These are phyloP conservation scores for Basileuterus tristriatus DNA, from an alignment of 2,797 vertebrate genomes.

Conservation along the genomic window DNA sequence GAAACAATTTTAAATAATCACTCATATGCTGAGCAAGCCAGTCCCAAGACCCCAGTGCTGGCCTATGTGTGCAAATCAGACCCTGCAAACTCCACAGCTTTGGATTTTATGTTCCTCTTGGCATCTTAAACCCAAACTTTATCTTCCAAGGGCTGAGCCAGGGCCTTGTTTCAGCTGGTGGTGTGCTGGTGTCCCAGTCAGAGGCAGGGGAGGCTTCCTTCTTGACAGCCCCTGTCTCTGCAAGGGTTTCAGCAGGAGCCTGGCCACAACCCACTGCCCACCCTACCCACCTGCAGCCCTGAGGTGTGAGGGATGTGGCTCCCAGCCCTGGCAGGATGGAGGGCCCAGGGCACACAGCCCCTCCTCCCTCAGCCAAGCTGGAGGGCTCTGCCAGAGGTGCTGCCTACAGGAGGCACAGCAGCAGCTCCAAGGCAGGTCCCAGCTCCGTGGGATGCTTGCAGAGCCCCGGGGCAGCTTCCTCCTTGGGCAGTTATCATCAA, in stretches of 20 bases:
- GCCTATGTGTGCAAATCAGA: neutral
- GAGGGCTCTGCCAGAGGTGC: neutral
- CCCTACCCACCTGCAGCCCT: neutral
- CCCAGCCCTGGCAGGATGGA: neutral
- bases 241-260: neutral
- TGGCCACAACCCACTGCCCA: neutral
- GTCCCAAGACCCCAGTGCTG: accelerated
- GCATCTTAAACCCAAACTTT: neutral
- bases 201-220: neutral
- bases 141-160: neutral
- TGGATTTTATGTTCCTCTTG: neutral
- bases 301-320: accelerated
- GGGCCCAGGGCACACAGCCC: neutral
- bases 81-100: neutral
- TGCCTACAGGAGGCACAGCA: neutral
- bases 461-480: accelerated
- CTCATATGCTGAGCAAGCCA: neutral
- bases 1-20: neutral
- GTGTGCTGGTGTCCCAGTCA: accelerated
- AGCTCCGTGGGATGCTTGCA: accelerated
- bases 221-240: neutral
- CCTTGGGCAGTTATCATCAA: neutral
- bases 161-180: neutral
- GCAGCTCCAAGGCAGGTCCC: accelerated
- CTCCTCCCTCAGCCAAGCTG: accelerated